phyloP scores from a whole-genome alignment of 1,140 invertebrate genomes.

The Reticulitermes speratus region DNA sequence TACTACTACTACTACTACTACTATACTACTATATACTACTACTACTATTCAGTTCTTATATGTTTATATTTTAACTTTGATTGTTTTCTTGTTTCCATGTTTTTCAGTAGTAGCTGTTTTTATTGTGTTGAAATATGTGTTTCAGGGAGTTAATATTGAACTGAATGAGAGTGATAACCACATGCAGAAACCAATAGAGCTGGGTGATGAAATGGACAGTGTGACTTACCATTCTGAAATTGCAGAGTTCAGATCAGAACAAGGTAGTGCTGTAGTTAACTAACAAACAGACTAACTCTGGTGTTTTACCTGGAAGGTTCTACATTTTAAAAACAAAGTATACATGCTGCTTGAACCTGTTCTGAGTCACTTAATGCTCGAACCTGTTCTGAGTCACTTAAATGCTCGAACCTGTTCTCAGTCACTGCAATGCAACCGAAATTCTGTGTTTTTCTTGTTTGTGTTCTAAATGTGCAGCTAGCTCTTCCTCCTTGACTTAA shows the following conservation, averaged over 20 bases:
- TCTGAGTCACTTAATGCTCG: too few relatives aligned
- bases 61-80: background rate
- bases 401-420: slow-evolving; percentile 25
- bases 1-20: too few relatives aligned
- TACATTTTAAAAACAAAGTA: too few relatives aligned
- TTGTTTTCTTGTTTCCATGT: background rate
- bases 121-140: background rate
- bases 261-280: background rate
- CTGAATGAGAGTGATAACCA: background rate
- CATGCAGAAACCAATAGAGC: slow-evolving; percentile 41
- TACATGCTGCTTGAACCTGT: too few relatives aligned
- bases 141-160: background rate
- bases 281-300: too few relatives aligned
- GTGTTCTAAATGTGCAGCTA: background rate
- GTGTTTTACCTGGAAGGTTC: too few relatives aligned
- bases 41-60: too few relatives aligned
- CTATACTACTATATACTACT: too few relatives aligned
- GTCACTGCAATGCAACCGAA: too few relatives aligned
- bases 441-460: slow-evolving; percentile 21
- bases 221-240: slow-evolving; percentile 44
- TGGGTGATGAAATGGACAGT: slow-evolving; percentile 50
- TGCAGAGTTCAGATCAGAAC: slow-evolving; percentile 41
- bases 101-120: too few relatives aligned
- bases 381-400: background rate
- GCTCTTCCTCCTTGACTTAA: too few relatives aligned